Evolutionary conservation across 2,113 vertebrate genomes (phyloP), one percentile per base, ranked within the genome.

Genomic region (Python bivittatus): DNA sequence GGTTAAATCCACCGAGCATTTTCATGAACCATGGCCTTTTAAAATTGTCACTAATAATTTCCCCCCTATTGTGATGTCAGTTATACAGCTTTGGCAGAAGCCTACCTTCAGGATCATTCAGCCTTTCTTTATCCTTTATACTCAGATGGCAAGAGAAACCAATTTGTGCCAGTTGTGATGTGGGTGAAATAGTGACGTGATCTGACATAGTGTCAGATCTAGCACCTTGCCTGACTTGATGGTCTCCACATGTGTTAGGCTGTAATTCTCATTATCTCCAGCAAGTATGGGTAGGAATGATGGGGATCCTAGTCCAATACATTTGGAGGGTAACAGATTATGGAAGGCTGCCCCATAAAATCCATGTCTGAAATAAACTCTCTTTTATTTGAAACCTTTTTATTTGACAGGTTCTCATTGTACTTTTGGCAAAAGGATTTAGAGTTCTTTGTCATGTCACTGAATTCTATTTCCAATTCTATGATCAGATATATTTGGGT

Each of bases 361-460:
- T 86, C 58, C 89, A 90, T 23, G 58, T 64, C 33, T 88, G 87
- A 91, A 89, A 9, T 48, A 93, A 86, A 86, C 2, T 9, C 88
- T 89, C 79, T 79, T 12, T 29, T 38, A 61, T 33, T 38, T 7
- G 4, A 54, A 8, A 27, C 27, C 13, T 79, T 88, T 57, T 44
- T 88, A 38, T 22, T 86, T 29, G 23, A 23, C 84, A 17, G 79
- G 88, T 90, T 89, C 23, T 17, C 23, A 72, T n/a, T 25, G 60
- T 6, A 33, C 64, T 68, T 68, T 13, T 68, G 29, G 64, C 64
- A 6, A 68, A 68, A 68, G 64, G 29, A 68, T 68, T 68, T 68
- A n/a, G 29, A 68, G 29, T 68, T n/a, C n/a, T 57, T 57, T 6
- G 4, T 12, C 64, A 68, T 15, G 4, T 1, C n/a, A 68, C 15